Evolutionary conservation across 37 sponge, comb jelly and placozoan species (phyloP), one percentile per base, ranked within the genome.

Genomic region (Dysidea cf. avara): DNA sequence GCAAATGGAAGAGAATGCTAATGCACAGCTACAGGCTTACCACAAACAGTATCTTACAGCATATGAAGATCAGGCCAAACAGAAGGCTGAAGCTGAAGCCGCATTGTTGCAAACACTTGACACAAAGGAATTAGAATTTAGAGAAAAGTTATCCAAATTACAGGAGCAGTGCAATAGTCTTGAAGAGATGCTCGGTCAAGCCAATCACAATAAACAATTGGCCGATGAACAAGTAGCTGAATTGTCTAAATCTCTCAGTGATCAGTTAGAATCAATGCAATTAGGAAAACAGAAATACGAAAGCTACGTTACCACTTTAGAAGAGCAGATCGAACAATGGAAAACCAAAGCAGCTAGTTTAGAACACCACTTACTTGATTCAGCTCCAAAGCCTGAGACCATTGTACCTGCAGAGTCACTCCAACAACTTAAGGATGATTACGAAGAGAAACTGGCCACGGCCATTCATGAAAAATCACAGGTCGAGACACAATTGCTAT

Each of bases 1-100:
- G 24, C 74, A 74, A 32, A 46, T 68, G 34, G 89, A 88, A 34
- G 49, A 78, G 49, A 29, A 66, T 18, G 89, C 89, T 4, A 88
- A 88, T 55, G n/a, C 68, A 20, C 73, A 82, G 69, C 69, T 88
- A 13, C 72, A 88, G 58, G 61, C 38, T 14, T 13, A 78, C 0
- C 76, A 88, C 52, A 57, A 29, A 2, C 81, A 86, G 52, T 79
- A 51, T 52, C 58, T 79, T 53, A 25, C 61, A 22, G 86, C 86
- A 21, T 63, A 79, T 53, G 37, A 70, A 30, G 39, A 47, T 18
- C 9, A 16, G 13, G 24, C 6, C 7, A 26, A 13, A 24, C n/a
- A 64, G 65, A 64, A 26, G 20, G 38, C 16, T 30, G 65, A 6
- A 9, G 6, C 37, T 33, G 34, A 13, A n/a, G n/a, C n/a, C n/a